Percentiles rank a stretch among this genome's conserved stretches.
Conservation (phyloP, 2,113 vertebrate species). For the Axis porcinus region DNA sequence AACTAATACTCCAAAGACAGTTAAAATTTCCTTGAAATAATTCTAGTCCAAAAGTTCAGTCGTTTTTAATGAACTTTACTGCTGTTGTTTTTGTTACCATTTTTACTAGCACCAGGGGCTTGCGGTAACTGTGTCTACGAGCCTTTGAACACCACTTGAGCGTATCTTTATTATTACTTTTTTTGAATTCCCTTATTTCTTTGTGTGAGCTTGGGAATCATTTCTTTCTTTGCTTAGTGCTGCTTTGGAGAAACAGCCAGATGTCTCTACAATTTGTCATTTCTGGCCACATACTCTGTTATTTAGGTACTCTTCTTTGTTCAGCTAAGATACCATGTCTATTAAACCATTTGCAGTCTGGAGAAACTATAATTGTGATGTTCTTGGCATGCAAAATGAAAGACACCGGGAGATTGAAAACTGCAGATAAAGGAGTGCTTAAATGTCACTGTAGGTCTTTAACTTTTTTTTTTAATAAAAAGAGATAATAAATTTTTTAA, state of each 20-base stretch:
- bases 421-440: neutral
- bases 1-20: conserved; percentile 17
- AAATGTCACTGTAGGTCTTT: conserved; percentile 16
- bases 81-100: neutral
- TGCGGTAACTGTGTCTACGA: neutral
- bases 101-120: conserved; percentile 21
- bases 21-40: neutral
- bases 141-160: neutral
- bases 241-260: conserved; percentile 28
- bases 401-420: neutral
- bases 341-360: neutral
- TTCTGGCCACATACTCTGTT: conserved; percentile 1
- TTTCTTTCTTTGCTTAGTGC: conserved; percentile 29
- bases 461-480: neutral
- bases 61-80: conserved; percentile 28
- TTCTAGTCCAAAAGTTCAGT: neutral
- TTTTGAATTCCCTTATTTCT: conserved; percentile 34
- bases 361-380: neutral
- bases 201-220: conserved; percentile 29
- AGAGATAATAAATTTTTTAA: neutral
- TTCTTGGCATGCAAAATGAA: conserved; percentile 6
- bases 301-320: neutral
- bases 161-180: conserved; percentile 36
- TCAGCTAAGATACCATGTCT: neutral
- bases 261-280: neutral